phyloP scores from a whole-genome alignment of 2,113 vertebrate species.

The Gasterosteus nipponicus region DNA sequence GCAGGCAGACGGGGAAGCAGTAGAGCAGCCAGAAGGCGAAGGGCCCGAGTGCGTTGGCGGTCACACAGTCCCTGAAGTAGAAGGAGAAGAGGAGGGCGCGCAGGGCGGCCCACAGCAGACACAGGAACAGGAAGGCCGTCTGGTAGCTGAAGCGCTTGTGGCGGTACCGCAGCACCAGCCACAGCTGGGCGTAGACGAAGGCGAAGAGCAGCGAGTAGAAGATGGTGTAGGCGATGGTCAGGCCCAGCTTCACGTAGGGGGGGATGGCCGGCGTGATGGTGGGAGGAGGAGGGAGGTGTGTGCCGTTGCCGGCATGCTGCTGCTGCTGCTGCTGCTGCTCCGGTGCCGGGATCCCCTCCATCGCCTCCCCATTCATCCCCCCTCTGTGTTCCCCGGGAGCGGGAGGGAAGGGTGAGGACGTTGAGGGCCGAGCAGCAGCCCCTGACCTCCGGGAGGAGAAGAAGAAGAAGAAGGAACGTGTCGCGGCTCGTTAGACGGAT shows the following conservation, averaged over 20 bases:
- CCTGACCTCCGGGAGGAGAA: background rate
- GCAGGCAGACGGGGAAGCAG: constrained; percentile 95
- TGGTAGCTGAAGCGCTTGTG: constrained; percentile 96
- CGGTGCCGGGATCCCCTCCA: constrained; percentile 36
- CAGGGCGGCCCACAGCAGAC: constrained; percentile 93
- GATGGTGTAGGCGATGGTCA: constrained; percentile 89
- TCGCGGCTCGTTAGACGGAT: constrained; percentile 5
- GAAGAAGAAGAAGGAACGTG: constrained; percentile 8
- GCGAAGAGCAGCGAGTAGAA: constrained; percentile 92
- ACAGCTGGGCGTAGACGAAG: constrained; percentile 92
- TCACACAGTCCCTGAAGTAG: constrained; percentile 93
- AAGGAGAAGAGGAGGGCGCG: constrained; percentile 94
- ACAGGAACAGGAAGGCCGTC: constrained; percentile 94
- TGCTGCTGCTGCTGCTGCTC: constrained; percentile 56
- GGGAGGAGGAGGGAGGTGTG: constrained; percentile 76
- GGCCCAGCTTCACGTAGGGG: constrained; percentile 89
- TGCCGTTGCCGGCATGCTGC: constrained; percentile 80
- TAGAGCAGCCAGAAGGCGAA: constrained; percentile 96
- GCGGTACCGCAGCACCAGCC: constrained; percentile 91
- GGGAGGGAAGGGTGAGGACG: background rate
- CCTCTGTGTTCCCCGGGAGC: background rate
- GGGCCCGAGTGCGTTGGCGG: constrained; percentile 88
- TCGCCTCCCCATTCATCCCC: constrained; percentile 59
- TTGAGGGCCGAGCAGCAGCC: background rate
- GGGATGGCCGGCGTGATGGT: constrained; percentile 89